Evolutionary conservation across 2,797 vertebrate species (phyloP).

Genomic region (Sandelia bainsii): DNA sequence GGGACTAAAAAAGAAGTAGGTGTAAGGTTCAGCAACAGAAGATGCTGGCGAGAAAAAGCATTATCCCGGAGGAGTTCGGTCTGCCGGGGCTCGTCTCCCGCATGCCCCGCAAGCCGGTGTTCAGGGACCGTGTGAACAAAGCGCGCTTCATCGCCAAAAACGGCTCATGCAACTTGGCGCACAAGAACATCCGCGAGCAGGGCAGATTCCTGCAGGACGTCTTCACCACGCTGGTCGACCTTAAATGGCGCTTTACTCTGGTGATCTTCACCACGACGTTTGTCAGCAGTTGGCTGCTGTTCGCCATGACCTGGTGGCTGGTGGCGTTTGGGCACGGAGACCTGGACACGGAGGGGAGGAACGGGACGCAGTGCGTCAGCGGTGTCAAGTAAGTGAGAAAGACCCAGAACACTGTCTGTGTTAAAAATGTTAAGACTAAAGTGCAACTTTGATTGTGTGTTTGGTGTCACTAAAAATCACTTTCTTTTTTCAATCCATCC

Average conservation of each 20-base stretch:
- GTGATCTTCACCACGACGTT: conserved; percentile 99
- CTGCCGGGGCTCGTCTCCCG: conserved; percentile 91
- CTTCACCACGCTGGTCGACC: conserved; percentile 97
- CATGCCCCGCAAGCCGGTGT: conserved; percentile 92
- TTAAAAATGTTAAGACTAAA: background rate
- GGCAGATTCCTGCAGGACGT: conserved; percentile 97
- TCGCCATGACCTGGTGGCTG: conserved; percentile 98
- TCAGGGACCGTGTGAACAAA: conserved; percentile 92
- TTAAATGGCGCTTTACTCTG: conserved; percentile 97
- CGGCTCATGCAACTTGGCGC: conserved; percentile 95
- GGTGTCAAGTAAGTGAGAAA: conserved; percentile 88
- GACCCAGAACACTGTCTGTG: accelerated
- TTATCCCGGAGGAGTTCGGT: conserved; percentile 97
- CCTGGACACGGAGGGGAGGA: conserved; percentile 80
- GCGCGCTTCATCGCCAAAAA: conserved; percentile 98
- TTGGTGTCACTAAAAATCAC: background rate
- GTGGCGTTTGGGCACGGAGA: conserved; percentile 96
- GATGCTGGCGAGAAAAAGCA: conserved; percentile 97
- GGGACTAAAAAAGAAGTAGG: background rate
- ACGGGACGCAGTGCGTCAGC: conserved; percentile 86
- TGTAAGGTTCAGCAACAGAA: conserved; percentile 22
- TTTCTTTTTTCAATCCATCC: background rate
- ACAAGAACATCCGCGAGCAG: conserved; percentile 98
- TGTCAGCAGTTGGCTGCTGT: conserved; percentile 98
- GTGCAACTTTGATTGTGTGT: background rate